These are phyloP conservation scores for Conus ventricosus DNA, from an alignment of 1,140 invertebrate genomes.

Conservation along the genomic window DNA sequence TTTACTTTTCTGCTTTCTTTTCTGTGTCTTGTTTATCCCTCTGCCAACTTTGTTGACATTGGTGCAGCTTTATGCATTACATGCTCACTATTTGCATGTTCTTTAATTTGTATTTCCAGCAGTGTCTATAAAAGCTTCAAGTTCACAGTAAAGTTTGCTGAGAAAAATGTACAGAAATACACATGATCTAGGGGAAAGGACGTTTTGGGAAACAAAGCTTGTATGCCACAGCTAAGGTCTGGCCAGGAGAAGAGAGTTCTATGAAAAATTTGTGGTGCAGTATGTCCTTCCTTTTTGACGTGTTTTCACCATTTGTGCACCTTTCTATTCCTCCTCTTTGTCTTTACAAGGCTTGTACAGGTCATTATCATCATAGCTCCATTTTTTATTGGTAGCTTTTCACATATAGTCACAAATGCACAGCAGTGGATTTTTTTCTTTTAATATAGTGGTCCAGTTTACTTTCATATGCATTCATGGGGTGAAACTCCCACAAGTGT, in stretches of 20 bases:
- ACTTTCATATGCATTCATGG: no score
- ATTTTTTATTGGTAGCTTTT: slow-evolving; percentile 1
- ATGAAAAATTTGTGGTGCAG: slow-evolving; percentile 3
- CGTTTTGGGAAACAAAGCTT: not conserved
- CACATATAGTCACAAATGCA: not conserved
- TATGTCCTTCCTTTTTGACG: not conserved
- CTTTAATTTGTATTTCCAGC: no score
- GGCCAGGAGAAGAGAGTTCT: not conserved
- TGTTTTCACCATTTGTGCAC: slow-evolving; percentile 9
- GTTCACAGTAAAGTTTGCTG: no score
- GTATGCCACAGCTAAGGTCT: slow-evolving; percentile 16
- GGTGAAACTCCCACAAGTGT: no score
- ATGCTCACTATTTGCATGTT: no score
- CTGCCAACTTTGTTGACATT: not conserved
- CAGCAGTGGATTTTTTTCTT: not conserved
- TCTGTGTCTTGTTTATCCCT: not conserved
- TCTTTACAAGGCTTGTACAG: slow-evolving; percentile 2
- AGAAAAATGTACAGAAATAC: no score
- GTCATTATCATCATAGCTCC: slow-evolving; percentile 26
- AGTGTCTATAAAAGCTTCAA: no score
- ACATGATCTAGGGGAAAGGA: not conserved
- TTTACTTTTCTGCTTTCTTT: not conserved
- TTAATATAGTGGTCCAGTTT: no score
- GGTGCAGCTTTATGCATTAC: not conserved
- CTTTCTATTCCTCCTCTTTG: not conserved